A percentile compares a stretch with the other conserved stretches of the same genome.
These are phyloP conservation scores for Scopus umbretta DNA, from an alignment of 2,113 vertebrate species.

Conservation along the genomic window DNA sequence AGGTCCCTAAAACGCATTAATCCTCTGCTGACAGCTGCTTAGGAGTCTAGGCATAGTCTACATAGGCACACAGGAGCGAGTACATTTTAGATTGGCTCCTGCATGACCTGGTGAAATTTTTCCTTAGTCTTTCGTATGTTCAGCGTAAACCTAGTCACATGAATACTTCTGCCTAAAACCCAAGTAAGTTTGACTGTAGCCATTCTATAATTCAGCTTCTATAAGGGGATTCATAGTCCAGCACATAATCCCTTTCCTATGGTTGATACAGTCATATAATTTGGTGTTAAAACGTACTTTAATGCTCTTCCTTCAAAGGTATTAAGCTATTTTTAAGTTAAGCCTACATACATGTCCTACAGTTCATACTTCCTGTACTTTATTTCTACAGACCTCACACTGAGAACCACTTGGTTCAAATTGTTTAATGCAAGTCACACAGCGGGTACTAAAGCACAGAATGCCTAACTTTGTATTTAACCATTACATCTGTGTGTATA, in stretches of 20 bases:
- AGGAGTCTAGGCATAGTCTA: background rate
- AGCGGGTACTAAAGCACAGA: background rate
- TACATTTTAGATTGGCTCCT: background rate
- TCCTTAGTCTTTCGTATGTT: background rate
- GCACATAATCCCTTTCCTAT: background rate
- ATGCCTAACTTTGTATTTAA: background rate
- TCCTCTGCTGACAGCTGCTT: background rate
- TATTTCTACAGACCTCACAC: background rate
- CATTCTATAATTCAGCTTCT: background rate
- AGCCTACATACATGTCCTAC: background rate
- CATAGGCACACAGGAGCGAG: background rate
- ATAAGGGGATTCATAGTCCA: background rate
- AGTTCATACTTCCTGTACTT: background rate
- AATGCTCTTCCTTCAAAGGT: background rate
- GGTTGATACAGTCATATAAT: background rate
- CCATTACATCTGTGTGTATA: background rate
- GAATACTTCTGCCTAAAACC: background rate
- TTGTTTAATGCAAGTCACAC: background rate
- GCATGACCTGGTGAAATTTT: background rate
- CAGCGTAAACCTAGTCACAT: background rate
- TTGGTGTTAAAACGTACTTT: background rate
- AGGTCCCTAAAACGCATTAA: background rate
- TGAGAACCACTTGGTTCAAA: background rate
- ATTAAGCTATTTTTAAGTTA: background rate
- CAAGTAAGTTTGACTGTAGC: background rate